phyloP scores from a whole-genome alignment of 1,140 invertebrate genomes.

The Drosophila gunungcola region DNA sequence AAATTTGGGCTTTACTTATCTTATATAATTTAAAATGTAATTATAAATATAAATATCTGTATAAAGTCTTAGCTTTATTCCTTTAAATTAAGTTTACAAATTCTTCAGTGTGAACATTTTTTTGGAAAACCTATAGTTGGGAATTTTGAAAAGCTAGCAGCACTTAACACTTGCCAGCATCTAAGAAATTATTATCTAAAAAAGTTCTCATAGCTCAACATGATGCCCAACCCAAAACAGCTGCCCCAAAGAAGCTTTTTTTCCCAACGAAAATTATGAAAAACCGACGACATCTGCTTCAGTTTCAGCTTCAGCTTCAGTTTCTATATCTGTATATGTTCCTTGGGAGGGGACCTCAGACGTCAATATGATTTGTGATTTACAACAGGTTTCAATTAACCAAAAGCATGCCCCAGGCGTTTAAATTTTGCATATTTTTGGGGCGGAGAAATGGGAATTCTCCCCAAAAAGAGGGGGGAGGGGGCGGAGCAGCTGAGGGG shows the following conservation, averaged over 20 bases:
- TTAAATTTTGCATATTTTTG: slow-evolving; percentile 40
- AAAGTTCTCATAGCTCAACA: slow-evolving; percentile 11
- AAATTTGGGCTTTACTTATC: no score
- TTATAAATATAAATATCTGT: no score
- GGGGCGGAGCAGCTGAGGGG: slow-evolving; percentile 34
- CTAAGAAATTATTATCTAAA: not conserved
- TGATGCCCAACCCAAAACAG: not conserved
- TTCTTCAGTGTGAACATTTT: no score
- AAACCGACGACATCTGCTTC: slow-evolving; percentile 40
- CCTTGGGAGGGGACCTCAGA: not conserved
- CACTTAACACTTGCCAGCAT: not conserved
- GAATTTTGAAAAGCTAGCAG: no score
- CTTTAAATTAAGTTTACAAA: no score
- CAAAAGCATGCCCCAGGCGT: slow-evolving; percentile 28
- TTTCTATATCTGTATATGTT: slow-evolving; percentile 24
- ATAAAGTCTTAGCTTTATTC: no score
- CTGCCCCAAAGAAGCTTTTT: slow-evolving; percentile 22
- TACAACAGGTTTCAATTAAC: slow-evolving; percentile 57
- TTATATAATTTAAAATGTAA: no score
- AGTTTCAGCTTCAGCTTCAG: slow-evolving; percentile 21
- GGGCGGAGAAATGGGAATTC: not conserved
- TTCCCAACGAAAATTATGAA: slow-evolving; percentile 22
- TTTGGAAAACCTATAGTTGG: no score
- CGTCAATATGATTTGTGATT: slow-evolving; percentile 55
- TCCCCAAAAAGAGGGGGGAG: not conserved